These are phyloP conservation scores for Plebejus argus DNA, from an alignment of 2,888 invertebrate genomes.

Conservation along the genomic window DNA sequence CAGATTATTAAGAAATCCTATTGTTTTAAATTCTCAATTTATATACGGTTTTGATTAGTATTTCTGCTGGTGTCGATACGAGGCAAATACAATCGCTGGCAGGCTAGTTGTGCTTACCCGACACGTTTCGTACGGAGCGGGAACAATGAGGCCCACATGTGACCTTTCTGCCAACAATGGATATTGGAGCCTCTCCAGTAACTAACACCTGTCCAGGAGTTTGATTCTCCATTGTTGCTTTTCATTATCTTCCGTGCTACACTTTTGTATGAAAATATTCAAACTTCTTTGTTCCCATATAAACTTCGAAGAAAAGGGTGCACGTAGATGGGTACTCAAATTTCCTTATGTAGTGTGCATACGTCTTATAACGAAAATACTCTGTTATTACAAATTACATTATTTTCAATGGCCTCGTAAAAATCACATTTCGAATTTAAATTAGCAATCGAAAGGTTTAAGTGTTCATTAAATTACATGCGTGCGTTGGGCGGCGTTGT, in stretches of 20 bases:
- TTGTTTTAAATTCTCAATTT: slow-evolving; percentile 38
- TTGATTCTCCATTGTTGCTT: slow-evolving; percentile 25
- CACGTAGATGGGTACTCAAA: background rate
- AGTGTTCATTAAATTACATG: slow-evolving; percentile 38
- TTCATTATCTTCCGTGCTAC: slow-evolving; percentile 9
- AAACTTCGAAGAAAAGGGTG: background rate
- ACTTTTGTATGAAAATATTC: slow-evolving; percentile 14
- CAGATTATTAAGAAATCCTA: background rate
- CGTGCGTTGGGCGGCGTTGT: slow-evolving; percentile 66
- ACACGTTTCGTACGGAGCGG: slow-evolving; percentile 61
- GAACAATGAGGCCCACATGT: slow-evolving; percentile 70
- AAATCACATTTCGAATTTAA: background rate
- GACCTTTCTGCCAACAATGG: slow-evolving; percentile 59
- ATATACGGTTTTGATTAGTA: slow-evolving; percentile 54
- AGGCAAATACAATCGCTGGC: slow-evolving; percentile 19
- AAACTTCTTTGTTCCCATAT: slow-evolving; percentile 5
- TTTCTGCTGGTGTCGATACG: slow-evolving; percentile 57
- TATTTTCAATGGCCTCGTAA: too few relatives aligned
- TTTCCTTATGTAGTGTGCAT: background rate
- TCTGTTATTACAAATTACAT: too few relatives aligned
- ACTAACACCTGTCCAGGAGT: slow-evolving; percentile 28
- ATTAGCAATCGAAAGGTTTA: background rate
- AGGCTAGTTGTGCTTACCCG: slow-evolving; percentile 58
- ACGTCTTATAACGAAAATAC: background rate
- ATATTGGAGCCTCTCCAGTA: slow-evolving; percentile 54